Percentiles rank a stretch among this genome's conserved stretches.
phyloP scores from a whole-genome alignment of 2,113 vertebrate genomes.

The Ammodytes dubius region DNA sequence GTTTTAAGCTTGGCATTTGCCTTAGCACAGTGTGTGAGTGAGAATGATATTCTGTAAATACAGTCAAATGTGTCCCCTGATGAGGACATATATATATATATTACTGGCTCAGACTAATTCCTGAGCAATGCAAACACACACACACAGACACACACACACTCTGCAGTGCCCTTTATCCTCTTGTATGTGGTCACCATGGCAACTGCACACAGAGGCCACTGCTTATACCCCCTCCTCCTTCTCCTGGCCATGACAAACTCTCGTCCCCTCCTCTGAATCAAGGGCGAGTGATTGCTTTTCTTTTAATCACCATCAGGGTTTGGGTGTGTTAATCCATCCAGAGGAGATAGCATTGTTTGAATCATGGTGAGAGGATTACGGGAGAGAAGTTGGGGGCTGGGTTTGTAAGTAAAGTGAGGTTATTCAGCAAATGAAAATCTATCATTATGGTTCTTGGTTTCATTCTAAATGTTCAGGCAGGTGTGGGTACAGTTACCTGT shows the following conservation, averaged over 20 bases:
- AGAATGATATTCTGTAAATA: not conserved
- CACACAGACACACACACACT: slow-evolving; percentile 26
- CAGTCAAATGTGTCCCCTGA: not conserved
- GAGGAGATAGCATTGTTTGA: slow-evolving; percentile 18
- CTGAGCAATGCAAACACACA: slow-evolving; percentile 8
- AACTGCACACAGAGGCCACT: slow-evolving; percentile 73
- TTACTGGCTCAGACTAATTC: not conserved
- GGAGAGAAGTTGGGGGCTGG: not conserved
- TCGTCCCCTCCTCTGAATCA: slow-evolving; percentile 53
- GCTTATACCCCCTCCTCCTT: slow-evolving; percentile 62
- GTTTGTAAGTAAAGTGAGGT: not conserved
- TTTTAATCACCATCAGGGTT: slow-evolving; percentile 54
- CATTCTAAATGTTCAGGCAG: not conserved
- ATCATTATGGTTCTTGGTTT: not conserved
- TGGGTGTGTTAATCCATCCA: slow-evolving; percentile 46
- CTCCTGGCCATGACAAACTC: slow-evolving; percentile 32
- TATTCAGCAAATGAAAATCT: not conserved
- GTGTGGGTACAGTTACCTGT: not conserved
- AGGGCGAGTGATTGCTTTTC: slow-evolving; percentile 48
- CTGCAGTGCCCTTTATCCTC: slow-evolving; percentile 63
- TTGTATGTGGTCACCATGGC: slow-evolving; percentile 65
- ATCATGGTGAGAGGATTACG: not conserved
- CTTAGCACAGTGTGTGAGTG: slow-evolving; percentile 11
- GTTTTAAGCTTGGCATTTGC: not conserved
- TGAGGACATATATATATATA: not conserved